Conservation (phyloP, 2,797 vertebrate species). For the Acridotheres tristis region DNA sequence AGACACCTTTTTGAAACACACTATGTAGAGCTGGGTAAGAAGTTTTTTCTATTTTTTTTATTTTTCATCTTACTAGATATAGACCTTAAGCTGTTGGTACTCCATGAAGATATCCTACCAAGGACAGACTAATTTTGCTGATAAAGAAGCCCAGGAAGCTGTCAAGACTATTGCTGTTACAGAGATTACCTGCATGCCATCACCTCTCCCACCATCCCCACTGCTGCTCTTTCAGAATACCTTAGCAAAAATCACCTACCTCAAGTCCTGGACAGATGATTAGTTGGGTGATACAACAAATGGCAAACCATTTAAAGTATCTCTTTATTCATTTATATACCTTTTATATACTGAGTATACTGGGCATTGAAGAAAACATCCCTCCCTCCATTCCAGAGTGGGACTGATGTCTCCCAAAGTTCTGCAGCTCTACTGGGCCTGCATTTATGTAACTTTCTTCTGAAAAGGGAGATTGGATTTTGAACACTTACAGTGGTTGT, state of each 20-base stretch:
- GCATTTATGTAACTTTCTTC: not conserved
- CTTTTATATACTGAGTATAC: not conserved
- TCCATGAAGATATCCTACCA: not conserved
- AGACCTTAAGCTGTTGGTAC: not conserved
- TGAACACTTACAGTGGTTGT: not conserved
- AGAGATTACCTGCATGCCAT: not conserved
- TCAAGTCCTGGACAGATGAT: not conserved
- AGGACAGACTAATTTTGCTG: not conserved
- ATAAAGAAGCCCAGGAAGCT: not conserved
- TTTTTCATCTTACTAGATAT: not conserved
- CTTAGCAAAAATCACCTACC: not conserved
- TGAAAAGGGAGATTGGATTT: not conserved
- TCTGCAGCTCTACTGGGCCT: not conserved
- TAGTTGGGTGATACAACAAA: not conserved
- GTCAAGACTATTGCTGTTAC: not conserved
- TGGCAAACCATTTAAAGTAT: not conserved
- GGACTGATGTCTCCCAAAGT: not conserved
- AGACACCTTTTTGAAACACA: not conserved
- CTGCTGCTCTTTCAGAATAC: not conserved
- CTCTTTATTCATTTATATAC: not conserved
- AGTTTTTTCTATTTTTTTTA: not conserved
- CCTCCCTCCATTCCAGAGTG: not conserved
- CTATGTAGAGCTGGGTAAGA: not conserved
- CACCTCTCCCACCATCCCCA: not conserved
- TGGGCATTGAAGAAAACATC: not conserved